A percentile compares a stretch with the other conserved stretches of the same genome.
phyloP scores from a whole-genome alignment of 2,113 vertebrate species.

The Chaenogobius annularis region DNA sequence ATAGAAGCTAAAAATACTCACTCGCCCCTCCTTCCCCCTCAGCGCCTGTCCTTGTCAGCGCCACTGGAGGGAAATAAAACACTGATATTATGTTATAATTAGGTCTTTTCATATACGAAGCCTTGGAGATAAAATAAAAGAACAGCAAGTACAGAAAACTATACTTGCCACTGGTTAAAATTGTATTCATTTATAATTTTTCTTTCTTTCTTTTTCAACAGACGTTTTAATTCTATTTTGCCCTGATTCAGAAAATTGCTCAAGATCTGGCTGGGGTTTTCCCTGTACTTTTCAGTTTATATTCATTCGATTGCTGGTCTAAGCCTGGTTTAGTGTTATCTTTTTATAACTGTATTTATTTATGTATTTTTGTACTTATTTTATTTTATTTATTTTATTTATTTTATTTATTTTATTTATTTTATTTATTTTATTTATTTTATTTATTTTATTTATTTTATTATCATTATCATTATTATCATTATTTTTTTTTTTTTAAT shows the following conservation, averaged over 20 bases:
- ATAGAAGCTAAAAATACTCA: constrained; percentile 5
- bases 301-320: too few species aligned
- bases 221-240: neutral
- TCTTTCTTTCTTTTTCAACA: neutral
- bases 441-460: too few species aligned
- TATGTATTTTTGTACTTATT: too few species aligned
- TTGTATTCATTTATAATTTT: neutral
- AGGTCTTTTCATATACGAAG: neutral
- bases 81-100: neutral
- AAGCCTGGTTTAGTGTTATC: too few species aligned
- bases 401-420: too few species aligned
- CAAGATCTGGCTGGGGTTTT: too few species aligned
- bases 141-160: neutral
- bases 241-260: neutral
- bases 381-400: too few species aligned
- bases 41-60: neutral
- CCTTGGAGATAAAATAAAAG: neutral
- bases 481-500: too few species aligned
- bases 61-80: neutral
- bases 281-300: too few species aligned
- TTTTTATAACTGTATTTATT: too few species aligned
- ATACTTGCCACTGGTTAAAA: neutral
- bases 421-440: too few species aligned
- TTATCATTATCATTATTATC: too few species aligned
- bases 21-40: neutral